Percentiles rank a stretch among this genome's conserved stretches.
Evolutionary conservation across 1,140 invertebrate genomes (phyloP).

Genomic region (Lerema accius): DNA sequence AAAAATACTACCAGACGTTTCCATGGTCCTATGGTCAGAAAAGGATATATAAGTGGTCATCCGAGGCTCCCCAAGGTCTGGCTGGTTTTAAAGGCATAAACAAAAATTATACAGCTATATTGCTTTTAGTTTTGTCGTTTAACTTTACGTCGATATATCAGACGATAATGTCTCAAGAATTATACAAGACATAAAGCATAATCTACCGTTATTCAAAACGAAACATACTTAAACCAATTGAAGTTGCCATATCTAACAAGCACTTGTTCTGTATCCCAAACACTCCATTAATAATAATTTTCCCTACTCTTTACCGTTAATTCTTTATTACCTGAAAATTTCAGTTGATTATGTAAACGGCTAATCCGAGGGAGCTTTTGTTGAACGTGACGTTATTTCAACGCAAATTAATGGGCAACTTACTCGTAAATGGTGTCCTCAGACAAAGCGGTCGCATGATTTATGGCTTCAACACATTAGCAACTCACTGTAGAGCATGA

Average conservation of each 20-base stretch:
- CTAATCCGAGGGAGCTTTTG: conserved; percentile 53
- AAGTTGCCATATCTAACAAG: conserved; percentile 6
- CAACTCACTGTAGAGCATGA: not conserved
- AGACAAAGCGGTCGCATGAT: conserved; percentile 24
- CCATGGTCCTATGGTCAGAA: no score
- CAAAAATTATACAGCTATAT: no score
- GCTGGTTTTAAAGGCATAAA: no score
- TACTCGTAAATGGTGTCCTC: conserved; percentile 26
- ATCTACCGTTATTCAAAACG: no score
- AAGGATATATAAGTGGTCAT: no score
- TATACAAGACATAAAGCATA: no score
- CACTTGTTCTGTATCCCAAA: not conserved
- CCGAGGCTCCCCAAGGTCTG: no score
- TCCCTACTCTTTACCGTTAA: conserved; percentile 47
- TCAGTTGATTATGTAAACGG: conserved; percentile 64
- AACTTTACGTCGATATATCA: no score
- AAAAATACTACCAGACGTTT: no score
- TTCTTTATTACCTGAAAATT: conserved; percentile 61
- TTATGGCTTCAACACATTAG: conserved; percentile 10
- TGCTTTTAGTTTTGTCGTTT: no score
- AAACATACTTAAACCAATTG: no score
- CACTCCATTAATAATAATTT: conserved; percentile 49
- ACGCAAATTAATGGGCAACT: conserved; percentile 31
- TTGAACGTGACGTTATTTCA: conserved; percentile 38
- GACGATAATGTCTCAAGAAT: no score